A percentile compares a stretch with the other conserved stretches of the same genome.
Conservation (phyloP, 2,888 invertebrate genomes). For the Spisula solida region DNA sequence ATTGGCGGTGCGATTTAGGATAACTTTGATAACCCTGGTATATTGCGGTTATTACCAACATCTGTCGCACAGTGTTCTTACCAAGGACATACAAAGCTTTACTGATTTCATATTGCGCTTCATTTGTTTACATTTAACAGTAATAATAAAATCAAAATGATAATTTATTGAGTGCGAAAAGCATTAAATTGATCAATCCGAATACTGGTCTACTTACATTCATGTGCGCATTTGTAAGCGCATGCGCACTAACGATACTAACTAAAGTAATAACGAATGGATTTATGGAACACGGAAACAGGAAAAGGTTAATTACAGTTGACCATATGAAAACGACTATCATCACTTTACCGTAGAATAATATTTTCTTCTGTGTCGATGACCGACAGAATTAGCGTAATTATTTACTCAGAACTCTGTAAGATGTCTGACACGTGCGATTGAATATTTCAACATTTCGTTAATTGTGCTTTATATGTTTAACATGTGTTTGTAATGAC, state of each 20-base stretch:
- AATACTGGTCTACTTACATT: neutral
- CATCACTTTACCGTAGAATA: neutral
- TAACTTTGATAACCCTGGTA: too few species aligned
- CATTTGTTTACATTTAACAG: too few species aligned
- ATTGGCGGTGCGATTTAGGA: too few species aligned
- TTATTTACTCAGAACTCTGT: slow-evolving; percentile 38
- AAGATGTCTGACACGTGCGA: slow-evolving; percentile 38
- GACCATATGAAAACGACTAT: slow-evolving; percentile 21
- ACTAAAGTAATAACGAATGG: neutral
- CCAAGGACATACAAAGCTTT: too few species aligned
- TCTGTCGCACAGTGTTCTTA: too few species aligned
- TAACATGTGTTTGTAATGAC: slow-evolving; percentile 35
- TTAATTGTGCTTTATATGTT: slow-evolving; percentile 44
- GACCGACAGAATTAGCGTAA: neutral
- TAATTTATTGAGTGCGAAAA: too few species aligned
- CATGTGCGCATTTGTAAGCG: neutral
- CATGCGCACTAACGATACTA: neutral
- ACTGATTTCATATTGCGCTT: too few species aligned
- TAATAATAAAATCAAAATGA: too few species aligned
- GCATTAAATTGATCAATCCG: neutral
- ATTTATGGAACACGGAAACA: neutral
- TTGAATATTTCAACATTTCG: slow-evolving; percentile 24
- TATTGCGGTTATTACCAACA: too few species aligned
- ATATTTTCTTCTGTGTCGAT: slow-evolving; percentile 22
- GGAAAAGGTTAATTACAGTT: slow-evolving; percentile 20